Evolutionary conservation across 2,888 invertebrate genomes (phyloP), one percentile per base, ranked within the genome.

Genomic region (Zeuzera pyrina): DNA sequence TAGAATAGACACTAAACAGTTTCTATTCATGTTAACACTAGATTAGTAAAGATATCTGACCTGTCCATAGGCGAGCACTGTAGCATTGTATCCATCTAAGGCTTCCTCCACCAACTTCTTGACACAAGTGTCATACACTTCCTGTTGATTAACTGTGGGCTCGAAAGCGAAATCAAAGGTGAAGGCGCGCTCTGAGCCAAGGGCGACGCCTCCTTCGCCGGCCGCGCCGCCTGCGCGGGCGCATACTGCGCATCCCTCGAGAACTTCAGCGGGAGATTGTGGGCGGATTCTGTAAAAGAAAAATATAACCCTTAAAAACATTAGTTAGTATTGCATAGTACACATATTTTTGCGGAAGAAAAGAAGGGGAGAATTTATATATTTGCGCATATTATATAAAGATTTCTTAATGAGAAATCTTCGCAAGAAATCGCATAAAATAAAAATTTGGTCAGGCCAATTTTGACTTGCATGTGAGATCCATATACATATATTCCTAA

Each of bases 91-190:
- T 35, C 98, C 98, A 56, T 96, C 93, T 36, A 98, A 87, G 5
- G 97, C 93, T 15, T 97, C 94, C 47, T 95, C 94, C 45, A 99
- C 92, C 35, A 99, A 88, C 32, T 89, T 87, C 34, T 90, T 87
- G 31, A 97, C 95, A 59, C 95, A 94, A 7, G 87, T 87, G 27
- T 91, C 88, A 69, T 97, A 99, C 14, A 99, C 89, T 30, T 85
- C 73, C 43, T 72, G 87, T 76, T 97, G 98, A 31, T 74, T 72
- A 25, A 90, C 85, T 34, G 83, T 85, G 33, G 90, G 91, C 68
- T 97, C 96, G 74, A 95, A 98, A 27, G 98, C 97, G 71, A 92
- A 92, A 81, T 99, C 97, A 78, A 95, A 99, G 13, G 98, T 98
- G 83, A 97, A 98, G 28, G 94, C 92, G 59, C 97, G 94, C 76